These are phyloP conservation scores for Zaprionus vittiger DNA, from an alignment of 1,140 invertebrate species.

Conservation along the genomic window DNA sequence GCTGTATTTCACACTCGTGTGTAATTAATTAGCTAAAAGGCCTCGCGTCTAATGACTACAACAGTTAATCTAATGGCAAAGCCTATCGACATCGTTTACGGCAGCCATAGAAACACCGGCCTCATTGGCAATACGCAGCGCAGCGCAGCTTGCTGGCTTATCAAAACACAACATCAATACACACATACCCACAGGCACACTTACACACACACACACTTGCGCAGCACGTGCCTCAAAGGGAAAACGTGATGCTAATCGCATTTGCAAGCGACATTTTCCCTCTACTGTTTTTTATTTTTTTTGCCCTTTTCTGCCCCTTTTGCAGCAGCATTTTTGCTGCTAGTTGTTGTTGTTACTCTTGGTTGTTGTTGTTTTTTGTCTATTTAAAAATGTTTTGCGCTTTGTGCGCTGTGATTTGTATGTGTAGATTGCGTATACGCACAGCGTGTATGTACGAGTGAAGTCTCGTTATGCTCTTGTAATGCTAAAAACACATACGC, in stretches of 20 bases:
- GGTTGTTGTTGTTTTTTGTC: constrained; percentile 39
- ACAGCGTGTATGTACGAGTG: constrained; percentile 23
- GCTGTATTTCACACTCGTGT: background rate
- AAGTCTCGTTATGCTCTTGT: background rate
- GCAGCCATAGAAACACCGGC: constrained; percentile 74
- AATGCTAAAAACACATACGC: constrained; percentile 23
- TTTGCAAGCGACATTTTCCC: constrained; percentile 55
- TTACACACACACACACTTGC: constrained; percentile 8
- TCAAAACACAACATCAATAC: constrained; percentile 74
- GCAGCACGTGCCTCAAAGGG: constrained; percentile 49
- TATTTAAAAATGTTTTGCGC: constrained; percentile 55
- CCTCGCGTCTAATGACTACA: background rate
- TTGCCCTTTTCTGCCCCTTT: constrained; percentile 10
- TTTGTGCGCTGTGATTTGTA: constrained; percentile 38
- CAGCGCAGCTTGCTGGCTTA: constrained; percentile 53
- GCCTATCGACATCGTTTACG: constrained; percentile 8
- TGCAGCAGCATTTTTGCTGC: background rate
- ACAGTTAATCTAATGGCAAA: constrained; percentile 8
- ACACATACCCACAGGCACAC: constrained; percentile 28
- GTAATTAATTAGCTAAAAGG: constrained; percentile 21
- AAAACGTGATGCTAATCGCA: constrained; percentile 75
- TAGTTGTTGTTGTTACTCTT: constrained; percentile 4
- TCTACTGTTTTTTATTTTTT: constrained; percentile 24
- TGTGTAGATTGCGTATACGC: constrained; percentile 61
- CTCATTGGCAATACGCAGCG: constrained; percentile 41